Percentiles rank a stretch among this genome's conserved stretches.
Evolutionary conservation across 2,888 invertebrate species (phyloP).

Genomic region (Plagiodera versicolora): DNA sequence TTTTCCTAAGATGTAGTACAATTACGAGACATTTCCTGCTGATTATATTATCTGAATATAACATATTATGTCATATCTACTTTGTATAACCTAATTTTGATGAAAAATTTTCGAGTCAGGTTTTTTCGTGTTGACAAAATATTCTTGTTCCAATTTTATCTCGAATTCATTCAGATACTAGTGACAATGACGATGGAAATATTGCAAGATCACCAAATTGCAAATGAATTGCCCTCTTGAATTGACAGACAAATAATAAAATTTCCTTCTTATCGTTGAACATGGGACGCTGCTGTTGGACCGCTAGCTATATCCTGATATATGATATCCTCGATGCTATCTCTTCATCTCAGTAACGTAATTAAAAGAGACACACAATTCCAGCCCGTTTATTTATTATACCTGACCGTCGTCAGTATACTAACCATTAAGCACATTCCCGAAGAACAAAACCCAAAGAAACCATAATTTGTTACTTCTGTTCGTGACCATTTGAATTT

Average conservation of each 20-base stretch:
- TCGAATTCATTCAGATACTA: too few species aligned
- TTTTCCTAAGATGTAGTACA: too few species aligned
- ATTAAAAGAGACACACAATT: constrained; percentile 53
- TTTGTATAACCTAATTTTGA: too few species aligned
- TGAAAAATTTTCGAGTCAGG: too few species aligned
- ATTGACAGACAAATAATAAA: background rate
- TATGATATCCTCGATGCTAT: constrained; percentile 47
- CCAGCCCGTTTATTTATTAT: constrained; percentile 49
- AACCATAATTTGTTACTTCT: constrained; percentile 26
- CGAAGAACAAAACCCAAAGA: constrained; percentile 23
- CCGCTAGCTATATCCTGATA: constrained; percentile 38
- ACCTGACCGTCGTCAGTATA: constrained; percentile 36
- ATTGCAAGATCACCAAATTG: too few species aligned
- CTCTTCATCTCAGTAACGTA: constrained; percentile 53
- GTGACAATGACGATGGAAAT: too few species aligned
- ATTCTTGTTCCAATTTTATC: too few species aligned
- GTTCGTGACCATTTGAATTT: constrained; percentile 23
- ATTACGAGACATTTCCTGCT: too few species aligned
- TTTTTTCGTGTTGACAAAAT: too few species aligned
- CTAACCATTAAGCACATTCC: constrained; percentile 28
- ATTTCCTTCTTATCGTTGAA: background rate
- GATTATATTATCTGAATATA: too few species aligned
- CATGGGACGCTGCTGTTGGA: background rate
- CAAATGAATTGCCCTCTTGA: background rate
- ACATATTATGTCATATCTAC: too few species aligned